Evolutionary conservation across 1,140 invertebrate species (phyloP), one percentile per base, ranked within the genome.

Genomic region (Lamellibrachia luymesi): DNA sequence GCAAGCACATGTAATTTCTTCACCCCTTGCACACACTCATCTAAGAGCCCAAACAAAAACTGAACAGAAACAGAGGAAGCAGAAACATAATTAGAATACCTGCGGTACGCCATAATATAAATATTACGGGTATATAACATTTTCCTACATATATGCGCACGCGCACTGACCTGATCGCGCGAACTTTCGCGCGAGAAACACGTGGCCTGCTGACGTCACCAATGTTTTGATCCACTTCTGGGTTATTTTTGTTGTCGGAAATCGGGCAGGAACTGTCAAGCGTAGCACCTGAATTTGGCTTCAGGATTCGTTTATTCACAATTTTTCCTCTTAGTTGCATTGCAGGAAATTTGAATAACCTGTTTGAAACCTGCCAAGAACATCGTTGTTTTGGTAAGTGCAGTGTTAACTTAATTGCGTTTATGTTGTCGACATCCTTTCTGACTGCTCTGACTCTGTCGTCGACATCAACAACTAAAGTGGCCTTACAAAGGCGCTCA

Each of bases 141-240:
- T 10, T 80, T 80, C 6, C 64, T 80, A 80, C 13, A 22, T 80
- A 4, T 17, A 92, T 50, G 92, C 92, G 92, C 92, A 92, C 17
- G 92, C 92, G 50, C 50, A 51, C 8, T 92, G 92, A 92, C 52
- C 50, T 51, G 50, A 51, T 64, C 92, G 13, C 50, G 90, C 38
- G 90, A 91, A 91, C 49, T 91, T 91, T 91, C 90, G 90, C 50
- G 90, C 38, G 38, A 50, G 6, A 49, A 38, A 91, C 49, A n/a
- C 90, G 49, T 50, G 49, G 90, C 27, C 4, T 92, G 50, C 7
- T 93, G 90, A 93, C 92, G 92, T 93, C 92, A 93, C 49, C 92
- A 93, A 93, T 93, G 92, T 93, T 93, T 93, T 93, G 92, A 90
- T 93, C 92, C 90, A 91, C 80, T 51, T 91, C 49, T 10, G 49